These are phyloP conservation scores for Spermophilus dauricus DNA, from an alignment of 2,113 vertebrate genomes.

Conservation along the genomic window DNA sequence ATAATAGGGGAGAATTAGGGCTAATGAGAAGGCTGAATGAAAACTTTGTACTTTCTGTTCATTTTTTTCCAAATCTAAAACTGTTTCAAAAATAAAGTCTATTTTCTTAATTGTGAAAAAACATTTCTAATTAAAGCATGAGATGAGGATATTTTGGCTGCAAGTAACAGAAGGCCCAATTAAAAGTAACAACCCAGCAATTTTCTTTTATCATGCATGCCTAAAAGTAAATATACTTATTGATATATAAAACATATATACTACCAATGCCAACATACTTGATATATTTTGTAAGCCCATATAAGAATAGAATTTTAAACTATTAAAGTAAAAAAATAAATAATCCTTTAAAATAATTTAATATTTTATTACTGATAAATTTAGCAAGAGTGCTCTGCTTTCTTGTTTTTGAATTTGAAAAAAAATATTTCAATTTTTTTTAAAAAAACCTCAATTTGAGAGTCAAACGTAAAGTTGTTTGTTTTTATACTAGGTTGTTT, in stretches of 20 bases:
- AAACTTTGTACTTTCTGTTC: neutral
- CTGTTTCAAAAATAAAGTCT: neutral
- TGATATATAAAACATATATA: neutral
- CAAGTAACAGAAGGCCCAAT: neutral
- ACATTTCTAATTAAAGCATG: conserved; percentile 23
- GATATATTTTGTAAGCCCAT: neutral
- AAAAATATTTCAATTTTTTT: neutral
- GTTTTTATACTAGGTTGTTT: neutral
- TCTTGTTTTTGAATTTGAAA: conserved; percentile 35
- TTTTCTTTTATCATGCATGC: neutral
- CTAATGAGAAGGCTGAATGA: fast-evolving
- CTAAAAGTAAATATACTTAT: neutral
- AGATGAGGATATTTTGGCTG: neutral
- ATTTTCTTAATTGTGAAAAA: neutral
- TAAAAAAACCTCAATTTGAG: neutral
- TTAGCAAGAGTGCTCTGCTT: neutral
- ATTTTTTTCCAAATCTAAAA: neutral
- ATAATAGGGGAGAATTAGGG: neutral
- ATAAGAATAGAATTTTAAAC: neutral
- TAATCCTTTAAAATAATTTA: neutral
- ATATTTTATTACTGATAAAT: neutral
- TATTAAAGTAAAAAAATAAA: neutral
- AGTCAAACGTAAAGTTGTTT: neutral
- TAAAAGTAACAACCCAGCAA: neutral
- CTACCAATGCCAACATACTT: neutral